phyloP scores from a whole-genome alignment of 2,888 invertebrate genomes.

The Neria commutata region DNA sequence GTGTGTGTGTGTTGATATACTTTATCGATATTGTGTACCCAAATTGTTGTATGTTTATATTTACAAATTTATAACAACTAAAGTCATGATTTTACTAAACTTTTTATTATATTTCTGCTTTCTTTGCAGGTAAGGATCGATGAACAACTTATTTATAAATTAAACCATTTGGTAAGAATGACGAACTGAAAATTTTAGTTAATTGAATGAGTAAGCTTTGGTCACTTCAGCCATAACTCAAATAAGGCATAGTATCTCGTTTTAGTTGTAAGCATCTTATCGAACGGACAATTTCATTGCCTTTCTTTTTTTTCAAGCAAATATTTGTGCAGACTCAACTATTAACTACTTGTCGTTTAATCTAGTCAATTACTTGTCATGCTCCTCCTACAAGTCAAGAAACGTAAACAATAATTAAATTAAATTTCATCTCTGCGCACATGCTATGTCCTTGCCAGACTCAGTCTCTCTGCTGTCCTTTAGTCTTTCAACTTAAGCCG shows the following conservation, averaged over 20 bases:
- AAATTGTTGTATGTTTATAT: slow-evolving; percentile 24
- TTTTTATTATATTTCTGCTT: slow-evolving; percentile 32
- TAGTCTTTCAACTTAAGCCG: background rate
- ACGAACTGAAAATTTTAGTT: background rate
- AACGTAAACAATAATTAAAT: slow-evolving; percentile 4
- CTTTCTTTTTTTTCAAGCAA: too few relatives aligned
- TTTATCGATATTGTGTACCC: slow-evolving; percentile 37
- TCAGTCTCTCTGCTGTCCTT: too few relatives aligned
- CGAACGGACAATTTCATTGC: too few relatives aligned
- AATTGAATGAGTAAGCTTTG: background rate
- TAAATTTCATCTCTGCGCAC: background rate
- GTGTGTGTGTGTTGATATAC: slow-evolving; percentile 7
- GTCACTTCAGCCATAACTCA: slow-evolving; percentile 1
- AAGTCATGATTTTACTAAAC: slow-evolving; percentile 11
- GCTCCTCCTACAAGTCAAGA: too few relatives aligned
- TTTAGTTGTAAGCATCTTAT: too few relatives aligned
- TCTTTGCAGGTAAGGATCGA: slow-evolving; percentile 60
- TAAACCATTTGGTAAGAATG: slow-evolving; percentile 60
- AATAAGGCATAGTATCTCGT: background rate
- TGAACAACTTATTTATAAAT: slow-evolving; percentile 57
- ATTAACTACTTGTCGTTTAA: too few relatives aligned
- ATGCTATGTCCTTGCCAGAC: too few relatives aligned
- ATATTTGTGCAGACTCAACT: too few relatives aligned
- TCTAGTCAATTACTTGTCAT: background rate
- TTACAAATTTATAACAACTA: slow-evolving; percentile 17